Base-by-base conservation (phyloP, 92 coral and sea anemone species). In the Epizoanthus rinbou region DNA sequence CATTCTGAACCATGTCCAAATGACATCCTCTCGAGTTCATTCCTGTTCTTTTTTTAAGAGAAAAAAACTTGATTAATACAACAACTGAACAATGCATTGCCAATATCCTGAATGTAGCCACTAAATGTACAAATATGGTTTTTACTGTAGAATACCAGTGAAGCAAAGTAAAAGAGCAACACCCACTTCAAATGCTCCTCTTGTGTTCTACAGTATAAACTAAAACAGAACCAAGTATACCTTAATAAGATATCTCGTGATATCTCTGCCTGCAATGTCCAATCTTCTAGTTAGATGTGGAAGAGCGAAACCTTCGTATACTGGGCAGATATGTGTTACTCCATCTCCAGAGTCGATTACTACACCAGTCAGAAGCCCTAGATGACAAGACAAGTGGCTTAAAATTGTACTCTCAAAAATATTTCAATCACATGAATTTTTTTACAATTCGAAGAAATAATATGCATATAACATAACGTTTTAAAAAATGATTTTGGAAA, bases 311-410 rank as follows among this genome's bases (percentile, higher is more conserved):
- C 98, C 98, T 90, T 95, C 98, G 79, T 95, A 95, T 18, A 95
- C 98, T 72, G 98, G 98, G 64, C 98, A 95, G 75, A 95, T 95
- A 53, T 95, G 98, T 39, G 98, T 95, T 39, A 95, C 98, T 65
- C 98, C 98, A 90, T 95, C 98, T 50, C 98, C 98, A 71, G 98
- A 95, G 79, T 95, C 98, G 14, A 95, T 88, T 11, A 95, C 98
- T n/a, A 95, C 98, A 31, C 98, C 98, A 47, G 98, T 95, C 80
- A 95, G 75, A 64, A 95, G 88, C 76, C 98, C 98, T 95, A 58
- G 24, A 81, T 14, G 23, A 85, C 57, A 69, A 17, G 10, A 76
- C 60, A 6, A 73, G 69, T 16, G 23, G 69, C 33, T 14, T 15
- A 45, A 45, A 31, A 6, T 10, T 2, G 31, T 24, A 67, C 73